These are phyloP conservation scores for Stenopsyche tienmushanensis DNA, from an alignment of 1,140 invertebrate species.

Conservation along the genomic window DNA sequence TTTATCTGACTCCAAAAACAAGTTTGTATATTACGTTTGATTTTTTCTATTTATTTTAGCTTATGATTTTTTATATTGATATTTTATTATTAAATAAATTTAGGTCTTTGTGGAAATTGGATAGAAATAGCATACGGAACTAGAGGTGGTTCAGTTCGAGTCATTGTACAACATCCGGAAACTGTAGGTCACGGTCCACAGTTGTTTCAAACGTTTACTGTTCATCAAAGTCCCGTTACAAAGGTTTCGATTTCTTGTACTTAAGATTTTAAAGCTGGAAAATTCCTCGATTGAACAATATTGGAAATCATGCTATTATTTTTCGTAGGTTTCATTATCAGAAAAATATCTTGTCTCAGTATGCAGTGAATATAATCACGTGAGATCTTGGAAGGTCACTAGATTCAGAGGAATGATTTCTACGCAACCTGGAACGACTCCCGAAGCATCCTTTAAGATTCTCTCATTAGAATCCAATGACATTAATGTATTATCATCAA, in stretches of 20 bases:
- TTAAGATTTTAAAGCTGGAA: no score
- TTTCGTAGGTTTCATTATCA: constrained; percentile 80
- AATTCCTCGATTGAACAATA: background rate
- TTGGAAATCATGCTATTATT: background rate
- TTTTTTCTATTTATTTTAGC: constrained; percentile 1
- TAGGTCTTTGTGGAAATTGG: constrained; percentile 96
- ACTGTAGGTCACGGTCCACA: constrained; percentile 97
- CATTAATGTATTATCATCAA: constrained; percentile 57
- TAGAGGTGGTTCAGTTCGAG: constrained; percentile 88
- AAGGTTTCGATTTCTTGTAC: constrained; percentile 61
- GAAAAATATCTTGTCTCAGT: constrained; percentile 97
- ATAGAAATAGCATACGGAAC: constrained; percentile 99
- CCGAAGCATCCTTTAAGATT: constrained; percentile 95
- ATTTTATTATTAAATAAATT: no score
- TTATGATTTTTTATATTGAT: constrained; percentile 1
- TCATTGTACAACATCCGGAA: constrained; percentile 98
- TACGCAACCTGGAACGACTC: constrained; percentile 95
- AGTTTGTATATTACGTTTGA: constrained; percentile 67
- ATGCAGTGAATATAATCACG: constrained; percentile 97
- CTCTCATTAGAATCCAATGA: constrained; percentile 74
- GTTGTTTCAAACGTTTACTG: constrained; percentile 96
- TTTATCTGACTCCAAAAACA: constrained; percentile 97
- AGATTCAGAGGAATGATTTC: constrained; percentile 96
- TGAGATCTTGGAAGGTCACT: constrained; percentile 94
- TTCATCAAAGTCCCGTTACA: constrained; percentile 93